Base-by-base conservation (phyloP, 2,888 invertebrate species). In the Pycnomerus fuliginosus region DNA sequence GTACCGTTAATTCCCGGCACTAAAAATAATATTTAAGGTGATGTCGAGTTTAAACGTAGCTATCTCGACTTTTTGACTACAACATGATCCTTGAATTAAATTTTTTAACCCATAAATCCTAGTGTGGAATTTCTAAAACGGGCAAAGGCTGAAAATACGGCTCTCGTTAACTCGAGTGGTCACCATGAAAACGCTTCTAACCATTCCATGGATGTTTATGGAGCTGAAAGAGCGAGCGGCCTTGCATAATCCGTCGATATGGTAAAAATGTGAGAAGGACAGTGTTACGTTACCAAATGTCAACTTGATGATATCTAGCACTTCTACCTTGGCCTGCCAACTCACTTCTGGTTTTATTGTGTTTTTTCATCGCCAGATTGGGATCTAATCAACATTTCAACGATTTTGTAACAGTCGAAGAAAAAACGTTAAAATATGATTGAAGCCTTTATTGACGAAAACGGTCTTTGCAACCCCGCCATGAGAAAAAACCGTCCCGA, bases 401-500 rank as follows among this genome's bases (percentile, higher is more conserved):
- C 20, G 20, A 20, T 20, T 5, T 20, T 20, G 8, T 20, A n/a
- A n/a, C n/a, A n/a, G n/a, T n/a, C n/a, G n/a, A n/a, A n/a, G n/a
- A n/a, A n/a, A n/a, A n/a, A n/a, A n/a, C 55, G 56, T 58, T 44
- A 31, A 37, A 41, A 41, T n/a, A n/a, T n/a, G n/a, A n/a, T n/a
- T n/a, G n/a, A 34, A 33, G 33, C 33, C 42, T 45, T 38, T 40
- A 14, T n/a, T 22, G 11, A 44, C 58, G 56, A 58, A 58, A 59
- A 56, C 56, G 46, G 58, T 56, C 60, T 58, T 47, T 43, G 42
- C 49, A 48, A 50, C 49, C 49, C 48, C 48, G 56, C 58, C 66
- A 61, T 67, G 66, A 66, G 65, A 67, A 67, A 67, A 62, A 67
- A 64, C 55, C 57, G 58, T 54, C 56, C 59, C 56, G 52, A 52